Base-by-base conservation (phyloP, 2,113 vertebrate genomes). In the Porphyrio hochstetteri region DNA sequence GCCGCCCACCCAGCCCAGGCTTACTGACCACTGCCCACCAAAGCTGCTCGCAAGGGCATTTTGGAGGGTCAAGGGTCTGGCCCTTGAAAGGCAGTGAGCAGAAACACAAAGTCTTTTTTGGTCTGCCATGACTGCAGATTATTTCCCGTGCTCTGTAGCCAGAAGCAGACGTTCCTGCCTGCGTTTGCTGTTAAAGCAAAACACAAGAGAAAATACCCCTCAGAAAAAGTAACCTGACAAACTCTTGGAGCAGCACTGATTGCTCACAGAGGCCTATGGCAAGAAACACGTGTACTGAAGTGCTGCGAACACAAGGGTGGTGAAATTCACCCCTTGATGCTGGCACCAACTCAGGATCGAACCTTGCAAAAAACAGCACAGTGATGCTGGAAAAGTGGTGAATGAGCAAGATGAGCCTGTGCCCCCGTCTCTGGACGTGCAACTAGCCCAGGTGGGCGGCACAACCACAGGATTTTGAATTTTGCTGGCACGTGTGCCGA, bases 1-100 rank as follows among this genome's bases (percentile, higher is more conserved):
- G 69, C 59, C 2, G 7, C 28, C 35, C n/a, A 1, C 28, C 59
- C 10, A 16, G 72, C 55, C 4, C 4, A 12, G 55, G 24, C 31
- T 28, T 35, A 55, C 40, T 1, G 10, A 14, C 28, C 4, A 3
- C 20, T 2, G 1, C 68, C 4, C 1, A 53, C 16, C 83, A 25
- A 35, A 31, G 72, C 21, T 16, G 23, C 38, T 10, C 14, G 29
- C 38, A 24, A 48, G 13, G 10, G 71, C 46, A 29, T 24, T 18
- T 10, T 7, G 36, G 11, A 14, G 10, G 16, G 7, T 7, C 38
- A 36, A 18, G 17, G 14, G 28, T 38, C 35, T 13, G 36, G 28
- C 59, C 31, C 65, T 27, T 24, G 23, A 8, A 56, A 17, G 35
- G 40, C 36, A 23, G 5, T 1, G 20, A 57, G 16, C 57, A 42